Percentiles rank a stretch among this genome's conserved stretches.
Conservation (phyloP, 1,140 invertebrate genomes). For the Aleiodes sp. region DNA sequence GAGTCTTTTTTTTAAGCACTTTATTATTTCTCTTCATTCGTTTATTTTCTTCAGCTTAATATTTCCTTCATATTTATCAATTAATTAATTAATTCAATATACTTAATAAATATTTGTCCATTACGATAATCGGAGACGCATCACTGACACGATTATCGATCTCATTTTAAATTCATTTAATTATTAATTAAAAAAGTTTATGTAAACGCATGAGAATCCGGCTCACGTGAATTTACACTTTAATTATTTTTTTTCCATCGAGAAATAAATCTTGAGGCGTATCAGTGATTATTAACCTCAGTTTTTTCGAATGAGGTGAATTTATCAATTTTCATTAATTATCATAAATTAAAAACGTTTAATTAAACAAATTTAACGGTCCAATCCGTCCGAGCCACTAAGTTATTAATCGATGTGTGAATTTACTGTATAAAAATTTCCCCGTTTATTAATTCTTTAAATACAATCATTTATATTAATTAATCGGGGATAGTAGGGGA, state of each 20-base stretch:
- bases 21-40: conserved; percentile 18
- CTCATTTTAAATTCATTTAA: conserved; percentile 6
- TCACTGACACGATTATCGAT: conserved; percentile 32
- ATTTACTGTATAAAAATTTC: conserved; percentile 50
- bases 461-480: neutral
- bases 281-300: too few relatives aligned
- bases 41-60: conserved; percentile 9
- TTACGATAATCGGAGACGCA: conserved; percentile 20
- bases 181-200: neutral
- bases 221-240: conserved; percentile 18
- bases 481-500: neutral
- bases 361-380: neutral
- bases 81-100: neutral
- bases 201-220: conserved; percentile 29
- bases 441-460: neutral
- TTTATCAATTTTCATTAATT: neutral
- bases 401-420: neutral
- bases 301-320: too few relatives aligned
- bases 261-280: neutral
- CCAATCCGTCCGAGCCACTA: neutral
- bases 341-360: neutral
- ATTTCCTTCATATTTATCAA: neutral
- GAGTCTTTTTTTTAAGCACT: conserved; percentile 36
- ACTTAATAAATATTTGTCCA: conserved; percentile 14
- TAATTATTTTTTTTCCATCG: too few relatives aligned